Evolutionary conservation across 2,888 invertebrate species (phyloP), one percentile per base, ranked within the genome.

Genomic region (Pyrgus malvae): DNA sequence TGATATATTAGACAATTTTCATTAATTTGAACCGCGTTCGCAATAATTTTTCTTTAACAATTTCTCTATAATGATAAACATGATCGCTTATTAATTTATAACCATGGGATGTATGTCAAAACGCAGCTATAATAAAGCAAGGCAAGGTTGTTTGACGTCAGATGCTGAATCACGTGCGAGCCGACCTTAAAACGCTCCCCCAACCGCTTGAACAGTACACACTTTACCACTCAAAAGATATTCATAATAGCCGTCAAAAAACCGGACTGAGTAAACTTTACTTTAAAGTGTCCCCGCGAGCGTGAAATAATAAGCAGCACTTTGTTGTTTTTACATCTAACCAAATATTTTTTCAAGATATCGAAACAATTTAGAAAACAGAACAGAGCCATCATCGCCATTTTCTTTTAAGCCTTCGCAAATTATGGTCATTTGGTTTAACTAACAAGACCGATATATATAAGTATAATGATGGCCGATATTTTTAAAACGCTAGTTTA

Each of bases 121-220:
- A 62, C 55, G 56, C 48, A 54, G 41, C 35, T 40, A 38, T 58
- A 56, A 54, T 58, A 61, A 58, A 38, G 59, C 61, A 58, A 61
- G 44, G 59, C 70, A 69, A 77, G 75, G 73, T 61, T 73, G 61
- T 49, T 69, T 70, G 72, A 78, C 78, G 80, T 78, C 73, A 72
- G 48, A 23, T 11, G 60, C 59, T 62, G 57, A 68, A 73, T 80
- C 79, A 81, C 81, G 80, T 73, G 81, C 70, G 31, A 53, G 45
- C 33, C 67, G 75, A 70, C 80, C 79, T 80, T 76, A 68, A 68
- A 65, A 40, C 38, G 45, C 27, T 51, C 25, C 25, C 23, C 11
- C 27, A 59, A 62, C 60, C 57, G 59, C 33, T 56, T 61, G 51
- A 56, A 56, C 41, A 25, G 44, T 37, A 37, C 19, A 14, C 35